phyloP scores from a whole-genome alignment of 2,888 invertebrate genomes.

The Cabera pusaria region DNA sequence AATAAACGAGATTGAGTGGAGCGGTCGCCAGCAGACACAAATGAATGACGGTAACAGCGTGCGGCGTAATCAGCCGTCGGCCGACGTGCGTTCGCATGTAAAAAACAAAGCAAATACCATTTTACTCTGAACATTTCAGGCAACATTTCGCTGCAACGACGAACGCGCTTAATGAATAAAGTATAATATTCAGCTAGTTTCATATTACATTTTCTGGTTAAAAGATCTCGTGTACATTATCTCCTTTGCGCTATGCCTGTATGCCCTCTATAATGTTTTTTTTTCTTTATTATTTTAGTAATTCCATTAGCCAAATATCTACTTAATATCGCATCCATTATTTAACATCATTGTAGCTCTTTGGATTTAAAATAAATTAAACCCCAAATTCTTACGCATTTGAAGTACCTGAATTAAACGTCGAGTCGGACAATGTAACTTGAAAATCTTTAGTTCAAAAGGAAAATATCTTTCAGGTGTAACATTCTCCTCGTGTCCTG shows the following conservation, averaged over 20 bases:
- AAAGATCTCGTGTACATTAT: too few species aligned
- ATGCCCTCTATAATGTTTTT: too few species aligned
- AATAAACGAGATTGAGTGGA: conserved; percentile 80
- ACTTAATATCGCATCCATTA: too few species aligned
- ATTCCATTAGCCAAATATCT: too few species aligned
- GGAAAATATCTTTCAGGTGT: conserved; percentile 3
- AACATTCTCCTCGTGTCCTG: conserved; percentile 1
- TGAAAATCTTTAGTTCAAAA: conserved; percentile 4
- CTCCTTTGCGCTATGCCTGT: too few species aligned
- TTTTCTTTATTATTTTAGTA: too few species aligned
- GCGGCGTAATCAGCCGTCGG: conserved; percentile 72
- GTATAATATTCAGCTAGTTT: conserved; percentile 37
- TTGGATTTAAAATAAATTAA: too few species aligned
- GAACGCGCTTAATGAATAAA: conserved; percentile 37
- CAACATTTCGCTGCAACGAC: conserved; percentile 39
- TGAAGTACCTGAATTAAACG: not conserved
- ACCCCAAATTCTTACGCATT: too few species aligned
- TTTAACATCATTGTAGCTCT: too few species aligned
- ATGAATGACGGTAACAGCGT: conserved; percentile 74
- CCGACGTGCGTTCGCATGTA: conserved; percentile 63
- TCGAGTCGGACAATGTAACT: not conserved
- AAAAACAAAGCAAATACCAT: conserved; percentile 66
- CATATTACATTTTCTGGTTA: conserved; percentile 27
- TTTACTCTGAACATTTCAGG: conserved; percentile 47
- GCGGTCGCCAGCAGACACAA: conserved; percentile 66